Evolutionary conservation across 2,888 invertebrate genomes (phyloP), one percentile per base, ranked within the genome.

Genomic region (Theretra japonica): DNA sequence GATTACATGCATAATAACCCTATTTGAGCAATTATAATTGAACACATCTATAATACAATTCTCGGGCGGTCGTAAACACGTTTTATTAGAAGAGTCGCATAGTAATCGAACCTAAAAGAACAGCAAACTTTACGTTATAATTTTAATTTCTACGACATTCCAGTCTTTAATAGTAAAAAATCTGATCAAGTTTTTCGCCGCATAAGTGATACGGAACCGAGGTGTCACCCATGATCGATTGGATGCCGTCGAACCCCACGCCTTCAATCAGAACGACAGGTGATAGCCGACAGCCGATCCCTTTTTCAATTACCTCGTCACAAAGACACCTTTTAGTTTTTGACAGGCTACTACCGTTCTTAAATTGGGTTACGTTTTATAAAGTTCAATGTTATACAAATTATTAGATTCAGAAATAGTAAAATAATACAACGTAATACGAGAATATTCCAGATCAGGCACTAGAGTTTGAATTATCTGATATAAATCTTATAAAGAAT

Each of bases 211-310:
- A 2, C n/a, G 62, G 17, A 28, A 62, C 65, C 70, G 50, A 71
- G 75, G 73, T 68, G 73, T 72, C 72, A 65, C 57, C 71, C 72
- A 74, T 75, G 77, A 77, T 74, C 74, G 75, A 77, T 75, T 76
- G 74, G 72, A 25, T 60, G 73, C 71, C 74, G 75, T 76, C 77
- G 73, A 75, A 73, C 72, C 72, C 73, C 74, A 70, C 77, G 70
- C 72, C 70, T 70, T 65, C 72, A 58, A 69, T 71, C 72, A 58
- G 72, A 69, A 21, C 68, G 59, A 69, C 68, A 41, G 62, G 56
- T 28, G 48, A 53, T 57, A 56, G 21, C 58, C 53, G 71, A 70
- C 68, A 69, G 50, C 70, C 65, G 73, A 73, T 74, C 74, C 74
- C 70, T 75, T 75, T 75, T 76, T 65, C 70, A 70, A 70, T 70